Evolutionary conservation across 2,797 vertebrate genomes (phyloP), one percentile per base, ranked within the genome.

Genomic region (Gephyroberyx darwinii): DNA sequence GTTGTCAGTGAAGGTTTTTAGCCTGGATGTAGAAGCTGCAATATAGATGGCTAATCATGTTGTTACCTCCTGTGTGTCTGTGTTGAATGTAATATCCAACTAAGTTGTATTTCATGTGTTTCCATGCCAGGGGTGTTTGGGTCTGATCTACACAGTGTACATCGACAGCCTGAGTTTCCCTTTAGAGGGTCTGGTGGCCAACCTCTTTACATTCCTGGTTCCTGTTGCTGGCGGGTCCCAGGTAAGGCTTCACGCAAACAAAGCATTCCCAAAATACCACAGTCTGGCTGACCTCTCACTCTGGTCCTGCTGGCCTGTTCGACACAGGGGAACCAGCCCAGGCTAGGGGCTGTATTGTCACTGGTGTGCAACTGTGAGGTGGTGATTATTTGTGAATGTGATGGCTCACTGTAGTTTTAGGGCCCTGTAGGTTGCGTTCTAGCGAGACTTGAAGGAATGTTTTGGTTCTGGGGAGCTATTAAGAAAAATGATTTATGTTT

Each of bases 81-180:
- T 53, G 51, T 70, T 20, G 8, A 10, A 41, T 63, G 10, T 59
- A 66, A 66, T 13, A 50, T 59, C 12, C 48, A 8, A 45, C 33
- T 54, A 7, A 54, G 16, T 69, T 58, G 5, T 69, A 2, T 73
- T 45, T 20, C 33, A 17, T 48, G 5, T 70, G 39, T 86, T 86
- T 35, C 68, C n/a, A n/a, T 67, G 65, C 4, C 82, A 99, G 98
- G 97, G 97, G 66, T 99, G 98, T 90, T 94, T 99, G 81, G 97
- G 98, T 65, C 89, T 99, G 84, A 94, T 99, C 92, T 99, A 99
- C 82, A 98, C 98, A 0, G 97, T 98, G 48, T 93, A 99, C 77
- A 95, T 98, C 39, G 98, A 99, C 82, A 97, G 94, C 86, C 88
- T 99, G 79, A 95, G 85, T 72, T 95, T 96, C 80, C 94, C 97